These are phyloP conservation scores for Sebastolobus altivelis DNA, from an alignment of 2,797 vertebrate genomes.

Conservation along the genomic window DNA sequence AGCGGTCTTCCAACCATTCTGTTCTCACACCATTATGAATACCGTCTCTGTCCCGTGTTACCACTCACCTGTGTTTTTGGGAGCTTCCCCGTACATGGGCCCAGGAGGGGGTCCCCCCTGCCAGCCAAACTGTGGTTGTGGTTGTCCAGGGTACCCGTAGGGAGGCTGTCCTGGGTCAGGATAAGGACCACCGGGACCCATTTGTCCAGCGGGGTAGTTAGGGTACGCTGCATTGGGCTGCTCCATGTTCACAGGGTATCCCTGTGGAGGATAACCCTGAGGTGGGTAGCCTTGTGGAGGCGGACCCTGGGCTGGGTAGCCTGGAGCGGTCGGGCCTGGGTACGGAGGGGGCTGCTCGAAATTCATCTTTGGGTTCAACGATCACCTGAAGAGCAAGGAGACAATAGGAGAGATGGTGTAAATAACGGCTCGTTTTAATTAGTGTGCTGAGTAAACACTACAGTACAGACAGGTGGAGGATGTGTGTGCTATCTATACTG, in stretches of 20 bases:
- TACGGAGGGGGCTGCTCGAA: constrained; percentile 95
- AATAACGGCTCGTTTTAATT: neutral
- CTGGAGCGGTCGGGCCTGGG: constrained; percentile 86
- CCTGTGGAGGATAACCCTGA: constrained; percentile 87
- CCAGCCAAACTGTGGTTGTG: constrained; percentile 90
- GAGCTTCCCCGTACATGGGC: constrained; percentile 89
- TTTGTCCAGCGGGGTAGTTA: constrained; percentile 74
- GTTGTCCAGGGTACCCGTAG: constrained; percentile 84
- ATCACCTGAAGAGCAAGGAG: constrained; percentile 75
- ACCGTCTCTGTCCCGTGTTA: neutral
- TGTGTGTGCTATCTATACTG: neutral
- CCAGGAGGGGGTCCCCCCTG: constrained; percentile 90
- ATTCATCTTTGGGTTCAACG: constrained; percentile 84
- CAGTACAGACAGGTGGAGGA: neutral
- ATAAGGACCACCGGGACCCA: constrained; percentile 80
- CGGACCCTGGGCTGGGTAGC: constrained; percentile 87
- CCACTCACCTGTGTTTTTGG: constrained; percentile 94
- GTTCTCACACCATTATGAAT: neutral
- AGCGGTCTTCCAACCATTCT: neutral
- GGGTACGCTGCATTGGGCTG: constrained; percentile 84
- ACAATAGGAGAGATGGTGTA: neutral
- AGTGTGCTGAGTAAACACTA: neutral
- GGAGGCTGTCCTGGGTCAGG: constrained; percentile 82
- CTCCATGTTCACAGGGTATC: constrained; percentile 91
- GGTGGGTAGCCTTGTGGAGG: constrained; percentile 84